phyloP scores from a whole-genome alignment of 2,888 invertebrate species.

The Herminia tarsipennalis region DNA sequence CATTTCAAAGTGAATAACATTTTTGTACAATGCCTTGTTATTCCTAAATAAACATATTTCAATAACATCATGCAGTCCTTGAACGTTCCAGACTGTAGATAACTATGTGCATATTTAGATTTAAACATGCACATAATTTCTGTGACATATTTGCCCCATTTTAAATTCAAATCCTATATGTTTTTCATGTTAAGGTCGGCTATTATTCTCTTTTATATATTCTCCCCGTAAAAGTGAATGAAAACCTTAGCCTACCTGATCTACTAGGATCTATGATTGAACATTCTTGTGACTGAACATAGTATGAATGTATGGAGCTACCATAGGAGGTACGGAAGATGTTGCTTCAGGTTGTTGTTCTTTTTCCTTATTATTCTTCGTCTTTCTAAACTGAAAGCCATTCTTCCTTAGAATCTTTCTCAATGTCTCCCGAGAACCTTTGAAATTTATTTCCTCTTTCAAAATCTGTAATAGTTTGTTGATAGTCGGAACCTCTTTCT shows the following conservation, averaged over 20 bases:
- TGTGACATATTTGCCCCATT: no score
- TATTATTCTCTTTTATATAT: not conserved
- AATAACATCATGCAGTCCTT: no score
- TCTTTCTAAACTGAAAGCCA: constrained; percentile 79
- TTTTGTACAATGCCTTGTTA: no score
- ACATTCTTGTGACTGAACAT: constrained; percentile 79
- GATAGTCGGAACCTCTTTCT: constrained; percentile 80
- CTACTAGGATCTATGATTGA: constrained; percentile 60
- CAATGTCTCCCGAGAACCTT: constrained; percentile 76
- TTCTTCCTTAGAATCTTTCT: constrained; percentile 78
- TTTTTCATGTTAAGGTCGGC: not conserved
- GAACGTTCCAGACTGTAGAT: no score
- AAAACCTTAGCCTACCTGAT: not conserved
- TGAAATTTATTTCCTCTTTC: constrained; percentile 78
- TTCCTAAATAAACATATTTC: no score
- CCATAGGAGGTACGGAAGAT: constrained; percentile 70
- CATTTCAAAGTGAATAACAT: no score
- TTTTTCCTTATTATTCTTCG: constrained; percentile 77
- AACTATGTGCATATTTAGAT: no score
- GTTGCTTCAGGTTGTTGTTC: constrained; percentile 64
- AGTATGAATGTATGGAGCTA: constrained; percentile 74
- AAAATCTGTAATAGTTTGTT: constrained; percentile 77
- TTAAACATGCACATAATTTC: no score
- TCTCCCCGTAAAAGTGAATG: not conserved
- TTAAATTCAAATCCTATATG: no score